Conservation (phyloP, 2,797 vertebrate genomes). For the Apogon hyalosoma region DNA sequence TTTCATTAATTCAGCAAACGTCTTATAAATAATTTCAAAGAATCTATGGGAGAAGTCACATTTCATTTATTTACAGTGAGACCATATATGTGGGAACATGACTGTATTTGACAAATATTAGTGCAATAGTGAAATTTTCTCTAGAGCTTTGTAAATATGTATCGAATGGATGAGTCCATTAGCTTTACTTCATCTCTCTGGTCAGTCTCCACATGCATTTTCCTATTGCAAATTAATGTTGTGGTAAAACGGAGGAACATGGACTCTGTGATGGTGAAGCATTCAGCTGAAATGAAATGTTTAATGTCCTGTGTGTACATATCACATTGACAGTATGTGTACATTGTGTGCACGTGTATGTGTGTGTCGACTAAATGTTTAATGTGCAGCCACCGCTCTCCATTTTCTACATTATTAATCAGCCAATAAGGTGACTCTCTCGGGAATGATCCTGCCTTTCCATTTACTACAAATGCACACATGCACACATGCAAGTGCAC, state of each 20-base stretch:
- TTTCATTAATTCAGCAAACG: constrained; percentile 20
- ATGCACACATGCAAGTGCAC: constrained; percentile 3
- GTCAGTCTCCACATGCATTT: constrained; percentile 9
- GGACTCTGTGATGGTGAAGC: constrained; percentile 16
- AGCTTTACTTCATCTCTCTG: constrained; percentile 21
- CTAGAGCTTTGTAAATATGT: constrained; percentile 2
- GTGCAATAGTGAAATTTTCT: constrained; percentile 7
- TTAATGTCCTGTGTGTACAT: constrained; percentile 40
- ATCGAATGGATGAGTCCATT: constrained; percentile 33
- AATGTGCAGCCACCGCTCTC: constrained; percentile 32
- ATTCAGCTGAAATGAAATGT: constrained; percentile 38
- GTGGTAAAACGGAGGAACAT: constrained; percentile 18
- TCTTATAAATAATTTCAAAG: constrained; percentile 3
- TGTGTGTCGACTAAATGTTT: constrained; percentile 43
- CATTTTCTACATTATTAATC: constrained; percentile 66
- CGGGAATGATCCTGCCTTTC: constrained; percentile 31
- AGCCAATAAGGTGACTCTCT: constrained; percentile 43
- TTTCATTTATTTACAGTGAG: constrained; percentile 5
- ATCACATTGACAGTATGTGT: constrained; percentile 16
- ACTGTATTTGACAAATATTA: constrained; percentile 25
- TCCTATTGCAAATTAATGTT: constrained; percentile 39
- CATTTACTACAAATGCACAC: constrained; percentile 11
- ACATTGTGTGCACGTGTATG: neutral
- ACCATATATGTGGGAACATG: neutral
- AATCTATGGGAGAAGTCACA: neutral